Percentiles rank a stretch among this genome's conserved stretches.
phyloP scores from a whole-genome alignment of 2,797 vertebrate genomes.

The Helarctos malayanus region DNA sequence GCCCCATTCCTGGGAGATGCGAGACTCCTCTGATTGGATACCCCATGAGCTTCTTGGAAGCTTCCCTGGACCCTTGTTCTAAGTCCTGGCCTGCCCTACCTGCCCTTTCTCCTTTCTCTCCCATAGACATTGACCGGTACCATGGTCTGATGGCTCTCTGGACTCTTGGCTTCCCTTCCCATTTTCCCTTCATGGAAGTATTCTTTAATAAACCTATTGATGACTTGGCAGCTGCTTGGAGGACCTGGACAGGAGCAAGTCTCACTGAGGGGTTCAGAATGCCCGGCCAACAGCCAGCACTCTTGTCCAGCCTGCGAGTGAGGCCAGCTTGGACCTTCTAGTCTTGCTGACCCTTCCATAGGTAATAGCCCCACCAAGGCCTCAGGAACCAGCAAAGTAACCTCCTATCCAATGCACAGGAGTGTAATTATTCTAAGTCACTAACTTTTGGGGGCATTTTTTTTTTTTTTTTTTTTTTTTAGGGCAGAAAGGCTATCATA shows the following conservation, averaged over 20 bases:
- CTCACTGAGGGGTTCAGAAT: fast-evolving
- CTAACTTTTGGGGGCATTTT: no score
- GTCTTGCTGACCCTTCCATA: not conserved
- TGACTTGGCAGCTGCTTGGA: not conserved
- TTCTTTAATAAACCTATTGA: not conserved
- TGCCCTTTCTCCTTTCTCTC: not conserved
- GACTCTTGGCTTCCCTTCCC: not conserved
- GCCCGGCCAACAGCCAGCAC: fast-evolving
- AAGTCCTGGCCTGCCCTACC: not conserved
- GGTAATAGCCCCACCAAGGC: not conserved
- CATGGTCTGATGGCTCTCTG: not conserved
- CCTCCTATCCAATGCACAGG: not conserved
- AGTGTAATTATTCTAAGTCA: not conserved
- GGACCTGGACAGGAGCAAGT: not conserved
- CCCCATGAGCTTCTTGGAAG: not conserved
- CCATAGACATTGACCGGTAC: fast-evolving
- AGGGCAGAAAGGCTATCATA: not conserved
- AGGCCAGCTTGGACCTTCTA: not conserved
- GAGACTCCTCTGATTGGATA: fast-evolving
- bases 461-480: not conserved
- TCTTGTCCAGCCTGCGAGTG: not conserved
- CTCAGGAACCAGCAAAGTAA: not conserved
- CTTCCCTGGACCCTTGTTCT: fast-evolving
- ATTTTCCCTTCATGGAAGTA: not conserved
- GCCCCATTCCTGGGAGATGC: not conserved